Evolutionary conservation across 1,140 invertebrate species (phyloP).

Genomic region (Marisa cornuarietis): DNA sequence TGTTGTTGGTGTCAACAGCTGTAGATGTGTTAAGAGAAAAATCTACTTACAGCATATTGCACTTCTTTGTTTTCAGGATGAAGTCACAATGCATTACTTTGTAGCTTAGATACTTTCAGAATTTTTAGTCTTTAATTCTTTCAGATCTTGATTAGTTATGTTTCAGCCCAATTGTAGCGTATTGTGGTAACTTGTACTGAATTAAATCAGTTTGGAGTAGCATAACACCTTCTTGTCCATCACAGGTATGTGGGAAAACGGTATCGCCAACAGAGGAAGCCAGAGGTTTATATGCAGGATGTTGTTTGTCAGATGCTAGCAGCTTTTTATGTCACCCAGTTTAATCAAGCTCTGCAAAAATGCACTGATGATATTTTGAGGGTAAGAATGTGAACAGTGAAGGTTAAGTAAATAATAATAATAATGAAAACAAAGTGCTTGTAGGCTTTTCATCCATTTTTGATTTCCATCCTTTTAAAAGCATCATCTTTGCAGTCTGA

Average conservation of each 20-base stretch:
- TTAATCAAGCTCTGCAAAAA: conserved; percentile 32
- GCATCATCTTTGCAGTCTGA: not conserved
- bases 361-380: conserved; percentile 19
- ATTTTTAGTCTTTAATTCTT: no score
- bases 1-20: not conserved
- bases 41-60: not conserved
- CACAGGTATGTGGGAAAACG: conserved; percentile 38
- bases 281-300: conserved; percentile 32
- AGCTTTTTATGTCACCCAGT: conserved; percentile 33
- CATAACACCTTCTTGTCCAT: not conserved
- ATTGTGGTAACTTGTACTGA: no score
- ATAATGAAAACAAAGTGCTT: not conserved
- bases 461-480: not conserved
- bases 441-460: not conserved
- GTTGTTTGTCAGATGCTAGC: conserved; percentile 40
- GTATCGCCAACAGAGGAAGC: conserved; percentile 25
- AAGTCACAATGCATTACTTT: no score
- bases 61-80: no score
- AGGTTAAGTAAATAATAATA: not conserved
- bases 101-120: no score
- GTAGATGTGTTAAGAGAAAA: not conserved
- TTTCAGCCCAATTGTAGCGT: no score
- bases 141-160: not conserved
- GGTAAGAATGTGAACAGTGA: not conserved
- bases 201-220: no score